A percentile compares a stretch with the other conserved stretches of the same genome.
These are phyloP conservation scores for Scleropages formosus DNA, from an alignment of 2,797 vertebrate species.

Conservation along the genomic window DNA sequence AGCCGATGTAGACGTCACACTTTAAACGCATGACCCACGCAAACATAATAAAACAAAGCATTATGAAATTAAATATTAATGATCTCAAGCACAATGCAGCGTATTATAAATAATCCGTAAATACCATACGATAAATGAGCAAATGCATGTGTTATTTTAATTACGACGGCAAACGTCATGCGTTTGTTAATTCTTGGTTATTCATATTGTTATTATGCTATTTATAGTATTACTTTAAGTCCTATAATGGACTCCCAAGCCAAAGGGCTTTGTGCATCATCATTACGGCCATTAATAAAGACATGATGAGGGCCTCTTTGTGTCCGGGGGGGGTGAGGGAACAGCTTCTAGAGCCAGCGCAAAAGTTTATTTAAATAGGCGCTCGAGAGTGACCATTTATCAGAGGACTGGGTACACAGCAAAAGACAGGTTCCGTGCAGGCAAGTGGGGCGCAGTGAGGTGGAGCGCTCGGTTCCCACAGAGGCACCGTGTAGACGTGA, in stretches of 20 bases:
- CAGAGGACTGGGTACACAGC: background rate
- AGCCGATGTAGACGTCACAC: no score
- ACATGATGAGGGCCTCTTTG: background rate
- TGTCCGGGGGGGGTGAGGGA: constrained; percentile 15
- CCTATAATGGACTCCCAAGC: background rate
- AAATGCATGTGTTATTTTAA: no score
- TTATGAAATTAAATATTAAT: no score
- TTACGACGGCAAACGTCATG: no score
- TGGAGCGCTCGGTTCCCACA: no score
- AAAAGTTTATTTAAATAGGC: constrained; percentile 26
- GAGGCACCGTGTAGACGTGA: background rate
- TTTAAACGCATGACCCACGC: no score
- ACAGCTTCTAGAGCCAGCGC: constrained; percentile 9
- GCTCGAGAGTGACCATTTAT: constrained; percentile 21
- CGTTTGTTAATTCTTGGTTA: background rate
- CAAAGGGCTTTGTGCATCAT: constrained; percentile 1
- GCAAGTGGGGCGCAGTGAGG: background rate
- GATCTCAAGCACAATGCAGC: no score
- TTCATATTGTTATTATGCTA: background rate
- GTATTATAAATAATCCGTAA: no score
- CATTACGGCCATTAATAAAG: constrained; percentile 10
- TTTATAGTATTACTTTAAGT: background rate
- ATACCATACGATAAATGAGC: no score
- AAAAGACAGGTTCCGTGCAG: background rate
- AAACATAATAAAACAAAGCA: no score